Evolutionary conservation across 2,113 vertebrate genomes (phyloP).

Genomic region (Entelurus aequoreus): DNA sequence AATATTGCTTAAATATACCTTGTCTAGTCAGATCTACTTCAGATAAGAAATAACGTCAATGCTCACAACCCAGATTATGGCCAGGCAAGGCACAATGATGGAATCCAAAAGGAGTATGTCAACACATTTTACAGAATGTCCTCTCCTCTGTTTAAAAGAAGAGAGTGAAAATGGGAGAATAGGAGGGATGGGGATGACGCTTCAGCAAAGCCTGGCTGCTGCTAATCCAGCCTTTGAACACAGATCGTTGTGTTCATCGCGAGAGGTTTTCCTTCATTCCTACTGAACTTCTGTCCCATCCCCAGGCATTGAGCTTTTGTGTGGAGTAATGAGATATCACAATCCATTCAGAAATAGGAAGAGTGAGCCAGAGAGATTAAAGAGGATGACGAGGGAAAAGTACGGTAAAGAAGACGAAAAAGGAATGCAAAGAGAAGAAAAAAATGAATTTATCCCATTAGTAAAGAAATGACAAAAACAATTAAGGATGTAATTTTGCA

Average conservation of each 20-base stretch:
- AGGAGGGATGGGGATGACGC: conserved; percentile 3
- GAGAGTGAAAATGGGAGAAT: conserved; percentile 8
- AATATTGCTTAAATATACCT: background rate
- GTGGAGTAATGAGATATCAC: conserved; percentile 51
- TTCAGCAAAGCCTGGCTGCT: conserved; percentile 20
- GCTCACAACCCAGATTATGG: conserved; percentile 1
- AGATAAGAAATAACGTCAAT: background rate
- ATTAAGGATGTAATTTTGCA: conserved; percentile 6
- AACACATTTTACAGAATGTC: conserved; percentile 3
- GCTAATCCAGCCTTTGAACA: conserved; percentile 57
- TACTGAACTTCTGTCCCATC: conserved; percentile 37
- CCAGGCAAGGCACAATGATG: background rate
- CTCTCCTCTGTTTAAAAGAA: conserved; percentile 1
- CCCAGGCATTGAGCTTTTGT: conserved; percentile 38
- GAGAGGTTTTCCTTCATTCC: conserved; percentile 41
- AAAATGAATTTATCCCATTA: conserved; percentile 7
- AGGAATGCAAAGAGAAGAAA: conserved; percentile 1
- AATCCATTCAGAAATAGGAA: conserved; percentile 30
- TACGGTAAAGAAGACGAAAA: conserved; percentile 6
- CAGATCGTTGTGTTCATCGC: conserved; percentile 46
- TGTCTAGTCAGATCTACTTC: background rate
- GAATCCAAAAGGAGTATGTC: background rate
- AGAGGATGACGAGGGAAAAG: conserved; percentile 4
- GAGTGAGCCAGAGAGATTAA: conserved; percentile 13
- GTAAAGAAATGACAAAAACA: conserved; percentile 7